Percentiles rank a stretch among this genome's conserved stretches.
phyloP scores from a whole-genome alignment of 1,140 invertebrate species.

The Zelostemma sp. region DNA sequence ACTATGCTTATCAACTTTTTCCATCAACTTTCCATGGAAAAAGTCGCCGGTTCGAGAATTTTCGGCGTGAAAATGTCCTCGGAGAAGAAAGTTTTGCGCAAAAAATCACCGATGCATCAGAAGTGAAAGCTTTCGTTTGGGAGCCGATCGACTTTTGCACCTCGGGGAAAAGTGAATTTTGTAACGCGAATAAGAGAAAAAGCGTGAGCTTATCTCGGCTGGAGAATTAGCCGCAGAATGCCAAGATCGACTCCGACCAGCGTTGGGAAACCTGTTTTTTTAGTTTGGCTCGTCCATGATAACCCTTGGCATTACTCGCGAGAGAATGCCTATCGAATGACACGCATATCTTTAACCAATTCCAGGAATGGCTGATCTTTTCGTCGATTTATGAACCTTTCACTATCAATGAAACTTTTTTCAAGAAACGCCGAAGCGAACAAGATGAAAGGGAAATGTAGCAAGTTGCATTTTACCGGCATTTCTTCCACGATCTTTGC shows the following conservation, averaged over 20 bases:
- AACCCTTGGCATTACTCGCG: slow-evolving; percentile 6
- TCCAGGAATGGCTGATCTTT: slow-evolving; percentile 4
- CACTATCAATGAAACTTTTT: not conserved
- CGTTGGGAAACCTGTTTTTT: slow-evolving; percentile 11
- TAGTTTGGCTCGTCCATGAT: not conserved
- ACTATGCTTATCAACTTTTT: too few species aligned
- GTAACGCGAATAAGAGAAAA: not conserved
- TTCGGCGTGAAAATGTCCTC: too few species aligned
- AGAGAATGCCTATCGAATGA: slow-evolving; percentile 3
- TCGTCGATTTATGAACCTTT: slow-evolving; percentile 1
- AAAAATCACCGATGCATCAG: not conserved
- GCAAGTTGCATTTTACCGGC: not conserved
- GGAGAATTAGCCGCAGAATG: not conserved
- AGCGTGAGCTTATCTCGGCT: not conserved
- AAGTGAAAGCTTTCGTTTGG: not conserved
- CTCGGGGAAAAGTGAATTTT: not conserved
- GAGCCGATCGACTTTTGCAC: not conserved
- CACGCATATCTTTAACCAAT: slow-evolving; percentile 6
- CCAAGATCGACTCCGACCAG: not conserved
- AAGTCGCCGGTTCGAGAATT: too few species aligned
- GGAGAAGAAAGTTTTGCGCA: not conserved
- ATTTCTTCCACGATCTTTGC: too few species aligned
- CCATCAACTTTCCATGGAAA: too few species aligned
- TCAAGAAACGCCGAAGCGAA: not conserved
- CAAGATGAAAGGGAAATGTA: not conserved